A percentile compares a stretch with the other conserved stretches of the same genome.
These are phyloP conservation scores for Doris montereyensis DNA, from an alignment of 2,888 invertebrate genomes.

Conservation along the genomic window DNA sequence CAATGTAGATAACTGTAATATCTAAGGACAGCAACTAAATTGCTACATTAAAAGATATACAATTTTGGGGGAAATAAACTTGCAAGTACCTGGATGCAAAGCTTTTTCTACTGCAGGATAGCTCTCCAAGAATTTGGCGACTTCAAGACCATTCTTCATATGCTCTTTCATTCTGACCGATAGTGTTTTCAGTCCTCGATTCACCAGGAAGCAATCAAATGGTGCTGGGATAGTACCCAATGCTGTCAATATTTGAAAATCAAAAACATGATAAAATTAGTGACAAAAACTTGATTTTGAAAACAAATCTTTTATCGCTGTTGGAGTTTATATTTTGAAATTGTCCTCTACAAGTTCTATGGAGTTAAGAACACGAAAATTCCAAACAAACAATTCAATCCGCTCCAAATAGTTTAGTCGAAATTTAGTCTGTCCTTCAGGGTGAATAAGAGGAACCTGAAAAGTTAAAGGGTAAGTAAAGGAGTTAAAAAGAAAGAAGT, in stretches of 20 bases:
- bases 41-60: no score
- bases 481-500: no score
- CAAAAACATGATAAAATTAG: background rate
- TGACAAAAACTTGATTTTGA: background rate
- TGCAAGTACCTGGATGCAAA: constrained; percentile 72
- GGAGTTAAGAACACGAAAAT: no score
- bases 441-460: no score
- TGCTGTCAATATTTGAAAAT: no score
- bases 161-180: constrained; percentile 72
- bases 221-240: constrained; percentile 96
- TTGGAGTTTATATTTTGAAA: background rate
- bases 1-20: no score
- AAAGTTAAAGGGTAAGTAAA: no score
- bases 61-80: no score
- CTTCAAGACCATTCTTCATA: constrained; percentile 70
- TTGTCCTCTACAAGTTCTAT: background rate
- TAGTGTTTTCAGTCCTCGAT: constrained; percentile 75
- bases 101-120: constrained; percentile 69
- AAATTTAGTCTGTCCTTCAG: no score
- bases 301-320: background rate
- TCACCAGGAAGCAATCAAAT: constrained; percentile 95
- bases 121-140: constrained; percentile 69
- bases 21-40: no score
- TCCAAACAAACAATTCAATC: no score
- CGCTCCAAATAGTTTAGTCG: no score